These are phyloP conservation scores for Dryococelus australis DNA, from an alignment of 2,888 invertebrate species.

Conservation along the genomic window DNA sequence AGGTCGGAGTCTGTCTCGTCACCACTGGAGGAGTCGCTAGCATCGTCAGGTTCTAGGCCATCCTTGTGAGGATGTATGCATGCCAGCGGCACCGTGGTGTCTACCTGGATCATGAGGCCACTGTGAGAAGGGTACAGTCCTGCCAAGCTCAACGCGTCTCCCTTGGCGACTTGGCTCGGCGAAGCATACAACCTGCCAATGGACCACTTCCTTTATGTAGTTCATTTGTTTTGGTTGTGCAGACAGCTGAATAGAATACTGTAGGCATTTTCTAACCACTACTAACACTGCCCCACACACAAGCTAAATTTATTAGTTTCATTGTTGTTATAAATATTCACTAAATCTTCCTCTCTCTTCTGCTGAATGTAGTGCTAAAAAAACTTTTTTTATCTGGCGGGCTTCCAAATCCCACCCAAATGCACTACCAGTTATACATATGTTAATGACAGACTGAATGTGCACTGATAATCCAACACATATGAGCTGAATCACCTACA, in stretches of 20 bases:
- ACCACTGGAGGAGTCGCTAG: constrained; percentile 24
- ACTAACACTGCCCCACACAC: not conserved
- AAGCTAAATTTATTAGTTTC: too few relatives aligned
- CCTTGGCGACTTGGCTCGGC: constrained; percentile 61
- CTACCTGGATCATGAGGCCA: constrained; percentile 66
- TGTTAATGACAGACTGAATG: too few relatives aligned
- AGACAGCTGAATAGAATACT: not conserved
- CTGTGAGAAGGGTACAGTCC: constrained; percentile 65
- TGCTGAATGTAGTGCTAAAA: too few relatives aligned
- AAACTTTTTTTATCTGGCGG: too few relatives aligned
- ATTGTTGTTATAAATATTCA: too few relatives aligned
- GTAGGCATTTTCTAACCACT: not conserved
- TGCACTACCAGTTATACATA: too few relatives aligned
- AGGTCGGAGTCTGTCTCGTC: constrained; percentile 41
- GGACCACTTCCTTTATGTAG: constrained; percentile 37
- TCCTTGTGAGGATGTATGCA: constrained; percentile 31
- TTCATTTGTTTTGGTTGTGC: not conserved
- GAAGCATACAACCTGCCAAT: constrained; percentile 63
- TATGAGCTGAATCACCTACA: too few relatives aligned
- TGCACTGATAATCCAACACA: too few relatives aligned
- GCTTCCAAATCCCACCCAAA: too few relatives aligned
- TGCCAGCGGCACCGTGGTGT: constrained; percentile 67
- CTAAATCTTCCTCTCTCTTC: too few relatives aligned
- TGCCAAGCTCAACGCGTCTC: constrained; percentile 64
- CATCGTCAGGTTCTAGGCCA: not conserved